Evolutionary conservation across 1,140 invertebrate species (phyloP).

Genomic region (Episyrphus balteatus): DNA sequence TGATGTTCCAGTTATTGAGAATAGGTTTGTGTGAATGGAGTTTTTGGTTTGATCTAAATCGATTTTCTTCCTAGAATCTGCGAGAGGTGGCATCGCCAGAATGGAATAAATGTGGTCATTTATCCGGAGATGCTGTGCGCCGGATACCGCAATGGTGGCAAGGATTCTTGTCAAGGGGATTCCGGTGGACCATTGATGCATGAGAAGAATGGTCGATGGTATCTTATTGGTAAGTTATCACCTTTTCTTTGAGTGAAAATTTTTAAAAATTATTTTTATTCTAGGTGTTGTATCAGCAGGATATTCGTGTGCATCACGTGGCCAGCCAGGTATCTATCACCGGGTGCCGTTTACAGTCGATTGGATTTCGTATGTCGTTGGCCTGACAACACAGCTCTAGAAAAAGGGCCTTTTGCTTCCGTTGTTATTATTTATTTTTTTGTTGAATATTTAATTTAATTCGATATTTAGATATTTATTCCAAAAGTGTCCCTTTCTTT

Average conservation of each 20-base stretch:
- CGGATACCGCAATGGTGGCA: slow-evolving; percentile 81
- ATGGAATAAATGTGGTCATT: slow-evolving; percentile 84
- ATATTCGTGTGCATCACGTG: slow-evolving; percentile 82
- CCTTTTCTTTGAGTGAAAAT: background rate
- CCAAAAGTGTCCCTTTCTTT: background rate
- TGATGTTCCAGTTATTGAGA: slow-evolving; percentile 84
- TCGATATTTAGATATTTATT: background rate
- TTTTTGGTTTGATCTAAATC: background rate
- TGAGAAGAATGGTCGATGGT: slow-evolving; percentile 75
- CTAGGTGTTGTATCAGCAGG: slow-evolving; percentile 80
- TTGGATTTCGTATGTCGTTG: slow-evolving; percentile 65
- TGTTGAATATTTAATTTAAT: too few relatives aligned
- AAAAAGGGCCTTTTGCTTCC: background rate
- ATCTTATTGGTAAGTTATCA: slow-evolving; percentile 49
- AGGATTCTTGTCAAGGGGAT: slow-evolving; percentile 63
- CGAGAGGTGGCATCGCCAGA: slow-evolving; percentile 67
- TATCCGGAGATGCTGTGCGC: slow-evolving; percentile 97
- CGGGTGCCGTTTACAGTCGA: slow-evolving; percentile 86
- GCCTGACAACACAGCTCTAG: slow-evolving; percentile 33
- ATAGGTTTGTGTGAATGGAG: slow-evolving; percentile 43
- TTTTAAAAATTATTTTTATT: background rate
- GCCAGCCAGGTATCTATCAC: slow-evolving; percentile 90
- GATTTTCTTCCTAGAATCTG: slow-evolving; percentile 48
- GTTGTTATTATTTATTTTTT: background rate
- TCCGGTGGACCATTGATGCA: slow-evolving; percentile 84